Percentiles rank a stretch among this genome's conserved stretches.
These are phyloP conservation scores for Crocuta crocuta DNA, from an alignment of 2,113 vertebrate genomes.

Conservation along the genomic window DNA sequence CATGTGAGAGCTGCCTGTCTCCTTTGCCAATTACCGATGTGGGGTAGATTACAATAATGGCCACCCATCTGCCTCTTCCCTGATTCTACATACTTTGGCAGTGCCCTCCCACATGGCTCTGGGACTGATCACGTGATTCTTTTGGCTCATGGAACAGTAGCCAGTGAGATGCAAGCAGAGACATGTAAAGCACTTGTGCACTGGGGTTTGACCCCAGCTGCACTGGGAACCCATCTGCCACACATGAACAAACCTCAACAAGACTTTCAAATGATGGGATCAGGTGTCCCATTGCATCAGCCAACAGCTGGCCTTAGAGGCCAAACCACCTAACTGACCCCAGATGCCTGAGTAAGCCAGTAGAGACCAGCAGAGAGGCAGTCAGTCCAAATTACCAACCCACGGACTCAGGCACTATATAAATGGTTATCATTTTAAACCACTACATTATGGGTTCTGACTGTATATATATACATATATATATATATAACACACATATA, in stretches of 20 bases:
- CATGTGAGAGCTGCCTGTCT: background rate
- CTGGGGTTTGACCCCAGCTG: background rate
- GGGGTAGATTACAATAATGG: background rate
- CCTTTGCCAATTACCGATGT: background rate
- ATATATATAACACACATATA: background rate
- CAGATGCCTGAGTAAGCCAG: background rate
- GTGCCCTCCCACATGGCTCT: background rate
- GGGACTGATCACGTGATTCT: background rate
- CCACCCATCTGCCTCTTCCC: background rate
- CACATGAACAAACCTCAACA: background rate
- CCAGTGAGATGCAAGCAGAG: background rate
- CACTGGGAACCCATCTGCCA: background rate
- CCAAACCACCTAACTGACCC: no score
- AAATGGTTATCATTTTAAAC: background rate
- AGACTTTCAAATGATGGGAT: background rate
- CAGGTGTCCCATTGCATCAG: background rate
- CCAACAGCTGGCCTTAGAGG: background rate
- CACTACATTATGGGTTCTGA: background rate
- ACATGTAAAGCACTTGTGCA: background rate
- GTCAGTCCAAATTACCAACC: background rate
- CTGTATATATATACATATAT: background rate
- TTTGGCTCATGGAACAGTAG: background rate
- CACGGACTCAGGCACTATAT: background rate
- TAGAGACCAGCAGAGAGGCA: background rate
- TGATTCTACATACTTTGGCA: background rate